phyloP scores from a whole-genome alignment of 2,888 invertebrate genomes.

The Creontiades dilutus region DNA sequence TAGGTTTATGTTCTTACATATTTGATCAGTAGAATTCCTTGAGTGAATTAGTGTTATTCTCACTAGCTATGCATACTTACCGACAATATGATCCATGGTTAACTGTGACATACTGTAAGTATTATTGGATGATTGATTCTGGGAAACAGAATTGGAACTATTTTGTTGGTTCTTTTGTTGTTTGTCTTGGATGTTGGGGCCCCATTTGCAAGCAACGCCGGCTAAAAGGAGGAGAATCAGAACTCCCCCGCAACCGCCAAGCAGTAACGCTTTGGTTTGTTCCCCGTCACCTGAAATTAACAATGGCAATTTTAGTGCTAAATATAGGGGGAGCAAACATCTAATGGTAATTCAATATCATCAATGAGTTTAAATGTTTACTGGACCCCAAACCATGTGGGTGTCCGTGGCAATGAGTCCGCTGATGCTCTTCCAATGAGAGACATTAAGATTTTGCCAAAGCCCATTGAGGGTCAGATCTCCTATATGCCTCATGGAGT shows the following conservation, averaged over 20 bases:
- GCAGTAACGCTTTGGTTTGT: slow-evolving; percentile 51
- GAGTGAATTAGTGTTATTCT: no score
- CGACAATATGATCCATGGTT: slow-evolving; percentile 53
- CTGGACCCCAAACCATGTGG: no score
- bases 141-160: slow-evolving; percentile 74
- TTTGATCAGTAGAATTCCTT: no score
- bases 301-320: background rate
- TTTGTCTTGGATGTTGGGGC: slow-evolving; percentile 61
- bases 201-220: slow-evolving; percentile 49
- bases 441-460: no score
- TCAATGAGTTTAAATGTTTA: no score
- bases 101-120: slow-evolving; percentile 56
- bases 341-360: no score
- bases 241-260: slow-evolving; percentile 60
- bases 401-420: no score
- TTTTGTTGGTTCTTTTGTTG: slow-evolving; percentile 38
- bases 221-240: slow-evolving; percentile 62
- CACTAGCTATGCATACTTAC: background rate
- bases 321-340: no score
- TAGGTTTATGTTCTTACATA: no score
- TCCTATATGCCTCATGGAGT: no score
- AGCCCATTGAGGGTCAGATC: no score
- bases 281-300: slow-evolving; percentile 63
- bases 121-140: slow-evolving; percentile 58
- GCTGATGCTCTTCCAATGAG: no score